Percentiles rank a stretch among this genome's conserved stretches.
Evolutionary conservation across 2,888 invertebrate species (phyloP).

Genomic region (Drosophila acutilabella): DNA sequence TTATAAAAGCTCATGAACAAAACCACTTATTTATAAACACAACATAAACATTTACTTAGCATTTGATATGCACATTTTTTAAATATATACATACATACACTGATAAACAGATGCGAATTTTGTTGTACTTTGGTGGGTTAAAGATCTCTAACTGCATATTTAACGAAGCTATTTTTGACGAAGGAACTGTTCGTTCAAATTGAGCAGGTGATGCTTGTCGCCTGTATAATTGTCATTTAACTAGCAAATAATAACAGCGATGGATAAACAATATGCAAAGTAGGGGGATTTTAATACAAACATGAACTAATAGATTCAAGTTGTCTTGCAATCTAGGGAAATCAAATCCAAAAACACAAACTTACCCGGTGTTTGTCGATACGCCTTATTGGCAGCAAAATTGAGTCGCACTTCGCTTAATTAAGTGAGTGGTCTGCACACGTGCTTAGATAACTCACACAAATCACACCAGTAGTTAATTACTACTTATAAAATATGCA

Average conservation of each 20-base stretch:
- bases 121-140: not conserved
- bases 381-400: not conserved
- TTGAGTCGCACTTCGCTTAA: not conserved
- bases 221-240: conserved; percentile 20
- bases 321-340: not conserved
- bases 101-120: not conserved
- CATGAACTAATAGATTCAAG: not conserved
- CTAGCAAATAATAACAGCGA: conserved; percentile 28
- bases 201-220: not conserved
- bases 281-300: not conserved
- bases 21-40: conserved; percentile 67
- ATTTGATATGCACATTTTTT: conserved; percentile 64
- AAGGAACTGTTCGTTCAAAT: not conserved
- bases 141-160: conserved; percentile 10
- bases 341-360: not conserved
- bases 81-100: conserved; percentile 19
- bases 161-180: conserved; percentile 16
- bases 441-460: not conserved
- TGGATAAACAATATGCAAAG: conserved; percentile 7
- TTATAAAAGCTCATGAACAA: conserved; percentile 47
- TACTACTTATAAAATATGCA: not conserved
- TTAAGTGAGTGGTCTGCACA: not conserved
- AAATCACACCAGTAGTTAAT: not conserved
- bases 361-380: conserved; percentile 19
- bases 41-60: conserved; percentile 61